Conservation (phyloP, 2,113 vertebrate genomes). For the Muscicapa adusta region DNA sequence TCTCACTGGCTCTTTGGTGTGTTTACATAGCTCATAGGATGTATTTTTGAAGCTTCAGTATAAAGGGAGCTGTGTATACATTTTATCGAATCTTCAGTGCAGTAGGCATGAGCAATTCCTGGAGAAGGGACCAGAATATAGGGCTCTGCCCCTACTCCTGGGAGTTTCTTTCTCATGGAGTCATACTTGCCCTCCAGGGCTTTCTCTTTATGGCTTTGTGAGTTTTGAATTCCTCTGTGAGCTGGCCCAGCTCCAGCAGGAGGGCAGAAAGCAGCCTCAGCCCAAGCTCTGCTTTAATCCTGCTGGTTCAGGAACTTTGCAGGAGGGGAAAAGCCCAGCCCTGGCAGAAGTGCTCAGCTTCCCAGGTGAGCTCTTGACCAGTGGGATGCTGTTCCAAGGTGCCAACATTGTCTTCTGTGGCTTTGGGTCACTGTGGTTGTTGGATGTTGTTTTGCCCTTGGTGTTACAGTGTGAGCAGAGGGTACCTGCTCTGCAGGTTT, state of each 20-base stretch:
- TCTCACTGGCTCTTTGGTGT: conserved; percentile 8
- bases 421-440: not conserved
- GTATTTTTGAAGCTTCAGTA: not conserved
- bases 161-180: conserved; percentile 12
- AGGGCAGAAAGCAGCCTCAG: not conserved
- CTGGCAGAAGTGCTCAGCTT: not conserved
- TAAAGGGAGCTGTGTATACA: not conserved
- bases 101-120: not conserved
- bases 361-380: not conserved
- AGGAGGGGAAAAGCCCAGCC: not conserved
- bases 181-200: conserved; percentile 15
- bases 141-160: not conserved
- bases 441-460: not conserved
- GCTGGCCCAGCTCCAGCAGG: not conserved
- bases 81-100: conserved; percentile 16
- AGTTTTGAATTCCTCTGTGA: not conserved
- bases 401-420: accelerated
- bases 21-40: conserved; percentile 11
- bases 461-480: not conserved
- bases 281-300: not conserved
- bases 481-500: not conserved
- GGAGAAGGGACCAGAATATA: not conserved
- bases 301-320: not conserved
- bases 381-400: not conserved
- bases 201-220: not conserved